These are phyloP conservation scores for Tragelaphus eurycerus DNA, from an alignment of 2,797 vertebrate genomes.

Conservation along the genomic window DNA sequence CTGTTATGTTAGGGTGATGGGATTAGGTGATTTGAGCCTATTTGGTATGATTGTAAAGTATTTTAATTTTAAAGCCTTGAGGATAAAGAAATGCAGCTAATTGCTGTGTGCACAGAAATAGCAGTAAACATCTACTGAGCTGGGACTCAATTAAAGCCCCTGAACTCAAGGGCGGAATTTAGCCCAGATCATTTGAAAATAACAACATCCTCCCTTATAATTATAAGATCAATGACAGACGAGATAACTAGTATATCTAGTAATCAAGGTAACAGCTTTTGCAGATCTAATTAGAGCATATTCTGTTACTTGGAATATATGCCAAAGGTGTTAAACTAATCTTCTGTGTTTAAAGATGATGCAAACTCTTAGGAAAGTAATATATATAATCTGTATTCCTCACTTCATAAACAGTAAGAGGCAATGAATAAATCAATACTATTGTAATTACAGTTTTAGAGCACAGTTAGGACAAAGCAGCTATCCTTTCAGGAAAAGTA, in stretches of 20 bases:
- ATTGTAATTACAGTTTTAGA: neutral
- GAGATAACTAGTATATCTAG: slow-evolving; percentile 70
- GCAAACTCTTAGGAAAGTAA: slow-evolving; percentile 42
- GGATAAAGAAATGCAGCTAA: slow-evolving; percentile 56
- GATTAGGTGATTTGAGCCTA: slow-evolving; percentile 38
- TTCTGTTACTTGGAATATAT: slow-evolving; percentile 54
- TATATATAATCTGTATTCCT: neutral
- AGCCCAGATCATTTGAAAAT: slow-evolving; percentile 63
- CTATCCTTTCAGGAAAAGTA: neutral
- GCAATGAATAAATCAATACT: slow-evolving; percentile 1
- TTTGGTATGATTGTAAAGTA: neutral
- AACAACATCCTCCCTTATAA: slow-evolving; percentile 52
- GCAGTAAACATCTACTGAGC: slow-evolving; percentile 35
- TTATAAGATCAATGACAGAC: slow-evolving; percentile 73
- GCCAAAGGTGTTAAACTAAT: slow-evolving; percentile 67
- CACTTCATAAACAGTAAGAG: slow-evolving; percentile 8
- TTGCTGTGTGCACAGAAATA: slow-evolving; percentile 23
- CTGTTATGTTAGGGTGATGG: neutral
- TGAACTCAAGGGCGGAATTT: slow-evolving; percentile 65
- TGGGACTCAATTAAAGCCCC: slow-evolving; percentile 36
- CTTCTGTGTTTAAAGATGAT: slow-evolving; percentile 57
- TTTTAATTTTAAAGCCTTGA: slow-evolving; percentile 52
- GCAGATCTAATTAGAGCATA: slow-evolving; percentile 69
- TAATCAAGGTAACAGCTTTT: slow-evolving; percentile 74
- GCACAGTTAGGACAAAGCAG: neutral